Evolutionary conservation across 2,113 vertebrate genomes (phyloP).

Genomic region (Mugil cephalus): DNA sequence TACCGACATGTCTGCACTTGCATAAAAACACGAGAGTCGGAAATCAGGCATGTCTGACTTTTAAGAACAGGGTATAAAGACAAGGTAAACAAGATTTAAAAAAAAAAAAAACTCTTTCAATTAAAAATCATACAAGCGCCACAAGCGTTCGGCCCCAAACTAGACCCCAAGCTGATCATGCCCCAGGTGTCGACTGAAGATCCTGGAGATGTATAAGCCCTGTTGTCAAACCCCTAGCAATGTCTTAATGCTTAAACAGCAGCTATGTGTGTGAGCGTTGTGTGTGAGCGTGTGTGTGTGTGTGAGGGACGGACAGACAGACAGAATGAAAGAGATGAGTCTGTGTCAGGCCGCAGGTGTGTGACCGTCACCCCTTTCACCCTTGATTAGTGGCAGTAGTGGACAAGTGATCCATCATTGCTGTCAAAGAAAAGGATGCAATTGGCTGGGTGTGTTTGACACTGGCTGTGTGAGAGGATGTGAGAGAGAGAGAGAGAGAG

Average conservation of each 20-base stretch:
- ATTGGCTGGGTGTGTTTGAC: slow-evolving; percentile 73
- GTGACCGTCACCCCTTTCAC: slow-evolving; percentile 78
- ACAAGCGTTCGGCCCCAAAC: neutral
- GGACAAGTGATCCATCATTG: slow-evolving; percentile 80
- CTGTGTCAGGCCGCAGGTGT: slow-evolving; percentile 79
- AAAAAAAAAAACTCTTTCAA: too few species aligned
- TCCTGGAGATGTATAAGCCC: neutral
- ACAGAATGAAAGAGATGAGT: slow-evolving; percentile 52
- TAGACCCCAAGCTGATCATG: slow-evolving; percentile 14
- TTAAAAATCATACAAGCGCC: neutral
- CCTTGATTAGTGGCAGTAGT: slow-evolving; percentile 77
- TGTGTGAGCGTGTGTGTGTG: slow-evolving; percentile 2
- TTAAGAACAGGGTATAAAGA: slow-evolving; percentile 6
- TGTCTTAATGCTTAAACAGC: slow-evolving; percentile 42
- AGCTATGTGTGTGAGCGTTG: neutral
- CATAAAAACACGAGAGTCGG: neutral
- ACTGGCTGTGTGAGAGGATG: slow-evolving; percentile 30
- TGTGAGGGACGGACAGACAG: neutral
- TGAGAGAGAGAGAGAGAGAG: neutral
- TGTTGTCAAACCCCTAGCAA: slow-evolving; percentile 7
- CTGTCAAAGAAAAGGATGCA: slow-evolving; percentile 73
- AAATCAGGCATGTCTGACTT: neutral
- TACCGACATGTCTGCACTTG: neutral
- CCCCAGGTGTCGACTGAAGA: neutral
- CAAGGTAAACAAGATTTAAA: neutral